Conservation (phyloP, 2,113 vertebrate species). For the Falco punctatus region DNA sequence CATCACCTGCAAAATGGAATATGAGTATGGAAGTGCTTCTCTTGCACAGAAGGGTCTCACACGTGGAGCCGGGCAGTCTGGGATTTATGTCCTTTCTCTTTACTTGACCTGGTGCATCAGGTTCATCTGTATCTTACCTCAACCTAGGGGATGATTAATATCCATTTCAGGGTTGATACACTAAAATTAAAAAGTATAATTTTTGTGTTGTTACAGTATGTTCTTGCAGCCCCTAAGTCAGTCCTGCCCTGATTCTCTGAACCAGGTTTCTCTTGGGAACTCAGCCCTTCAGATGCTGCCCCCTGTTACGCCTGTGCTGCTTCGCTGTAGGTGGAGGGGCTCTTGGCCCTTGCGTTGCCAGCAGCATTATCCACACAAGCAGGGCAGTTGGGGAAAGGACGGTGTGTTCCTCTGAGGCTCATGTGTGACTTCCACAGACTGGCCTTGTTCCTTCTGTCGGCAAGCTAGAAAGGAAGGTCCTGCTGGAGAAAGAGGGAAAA, state of each 20-base stretch:
- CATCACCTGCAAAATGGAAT: neutral
- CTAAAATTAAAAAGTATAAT: neutral
- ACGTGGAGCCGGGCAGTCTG: rapidly evolving
- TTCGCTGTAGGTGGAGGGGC: neutral
- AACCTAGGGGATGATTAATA: neutral
- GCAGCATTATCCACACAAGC: neutral
- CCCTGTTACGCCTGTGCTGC: neutral
- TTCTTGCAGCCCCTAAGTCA: neutral
- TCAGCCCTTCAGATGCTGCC: neutral
- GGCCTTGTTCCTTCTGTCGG: neutral
- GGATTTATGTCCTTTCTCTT: neutral
- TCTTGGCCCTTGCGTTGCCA: neutral
- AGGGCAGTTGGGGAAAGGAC: neutral
- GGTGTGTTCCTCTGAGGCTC: neutral
- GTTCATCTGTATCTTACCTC: neutral
- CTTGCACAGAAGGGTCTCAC: neutral
- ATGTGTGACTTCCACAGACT: neutral
- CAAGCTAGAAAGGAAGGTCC: neutral
- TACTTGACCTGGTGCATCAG: neutral
- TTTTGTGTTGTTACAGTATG: neutral
- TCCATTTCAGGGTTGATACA: neutral
- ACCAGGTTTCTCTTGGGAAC: neutral
- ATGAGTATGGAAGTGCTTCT: neutral
- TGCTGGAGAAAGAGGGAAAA: neutral
- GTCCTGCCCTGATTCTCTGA: neutral